A percentile compares a stretch with the other conserved stretches of the same genome.
Conservation (phyloP, 2,113 vertebrate species). For the Crotalus tigris region DNA sequence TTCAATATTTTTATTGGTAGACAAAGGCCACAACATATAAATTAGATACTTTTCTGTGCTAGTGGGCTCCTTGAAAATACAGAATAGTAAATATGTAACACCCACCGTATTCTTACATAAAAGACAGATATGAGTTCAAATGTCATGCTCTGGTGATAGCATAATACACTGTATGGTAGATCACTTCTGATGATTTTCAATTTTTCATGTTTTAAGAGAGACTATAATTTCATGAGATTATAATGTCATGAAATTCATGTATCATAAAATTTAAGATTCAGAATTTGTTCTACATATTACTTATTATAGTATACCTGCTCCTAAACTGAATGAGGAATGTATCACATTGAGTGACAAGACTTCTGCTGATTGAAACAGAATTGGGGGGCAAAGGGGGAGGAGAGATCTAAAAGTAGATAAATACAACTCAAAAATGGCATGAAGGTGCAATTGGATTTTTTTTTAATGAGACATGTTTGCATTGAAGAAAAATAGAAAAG, state of each 20-base stretch:
- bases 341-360: neutral
- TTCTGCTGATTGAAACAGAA: neutral
- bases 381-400: neutral
- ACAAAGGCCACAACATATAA: neutral
- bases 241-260: too few species aligned
- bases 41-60: neutral
- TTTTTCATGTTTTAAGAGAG: neutral
- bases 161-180: too few species aligned
- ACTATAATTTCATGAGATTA: too few species aligned
- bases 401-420: neutral
- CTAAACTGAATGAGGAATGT: neutral
- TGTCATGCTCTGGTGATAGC: neutral
- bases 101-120: neutral
- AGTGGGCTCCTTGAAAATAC: neutral
- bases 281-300: neutral
- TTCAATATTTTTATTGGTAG: neutral
- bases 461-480: neutral
- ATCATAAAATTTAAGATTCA: neutral
- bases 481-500: constrained; percentile 2
- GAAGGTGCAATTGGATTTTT: neutral
- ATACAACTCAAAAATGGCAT: constrained; percentile 12
- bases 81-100: neutral
- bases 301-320: neutral
- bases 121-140: neutral
- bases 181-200: neutral